phyloP scores from a whole-genome alignment of 1,140 invertebrate species.

The Argopecten irradians region DNA sequence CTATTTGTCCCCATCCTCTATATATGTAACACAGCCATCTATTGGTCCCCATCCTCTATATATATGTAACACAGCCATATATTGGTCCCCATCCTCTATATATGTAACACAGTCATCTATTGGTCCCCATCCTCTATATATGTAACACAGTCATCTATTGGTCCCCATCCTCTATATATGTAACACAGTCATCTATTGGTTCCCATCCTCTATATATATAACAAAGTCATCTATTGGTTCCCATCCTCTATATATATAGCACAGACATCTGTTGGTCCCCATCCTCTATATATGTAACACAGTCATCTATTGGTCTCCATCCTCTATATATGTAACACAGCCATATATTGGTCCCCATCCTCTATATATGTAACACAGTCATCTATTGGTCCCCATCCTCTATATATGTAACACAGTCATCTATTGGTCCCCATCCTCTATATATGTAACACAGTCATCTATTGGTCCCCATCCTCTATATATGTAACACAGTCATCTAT shows the following conservation, averaged over 20 bases:
- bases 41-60: neutral
- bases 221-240: neutral
- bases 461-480: neutral
- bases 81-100: neutral
- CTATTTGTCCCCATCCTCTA: neutral
- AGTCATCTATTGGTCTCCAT: neutral
- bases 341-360: neutral
- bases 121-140: neutral
- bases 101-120: neutral
- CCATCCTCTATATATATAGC: no score
- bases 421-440: neutral
- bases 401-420: neutral
- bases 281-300: no score
- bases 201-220: no score
- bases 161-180: no score
- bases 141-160: neutral
- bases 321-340: constrained; percentile 77
- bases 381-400: constrained; percentile 5
- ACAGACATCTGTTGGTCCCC: no score
- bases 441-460: neutral
- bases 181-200: no score
- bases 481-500: constrained; percentile 76
- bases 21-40: neutral
- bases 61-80: neutral
- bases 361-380: neutral